These are phyloP conservation scores for Apocrypta bakeri DNA, from an alignment of 1,140 invertebrate genomes.

Conservation along the genomic window DNA sequence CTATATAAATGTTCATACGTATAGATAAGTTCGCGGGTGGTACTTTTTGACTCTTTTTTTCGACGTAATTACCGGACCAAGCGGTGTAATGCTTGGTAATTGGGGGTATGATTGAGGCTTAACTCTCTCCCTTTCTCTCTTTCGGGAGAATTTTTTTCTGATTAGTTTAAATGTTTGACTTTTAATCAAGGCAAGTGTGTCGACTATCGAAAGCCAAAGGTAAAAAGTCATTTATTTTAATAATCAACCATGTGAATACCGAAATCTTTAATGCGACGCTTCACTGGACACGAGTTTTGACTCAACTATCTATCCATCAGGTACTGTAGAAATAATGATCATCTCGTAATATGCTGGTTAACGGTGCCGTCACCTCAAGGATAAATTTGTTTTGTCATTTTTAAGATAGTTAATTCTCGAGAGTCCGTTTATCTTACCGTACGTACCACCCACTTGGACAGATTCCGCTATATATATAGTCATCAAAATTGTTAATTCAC, in stretches of 20 bases:
- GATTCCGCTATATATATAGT: no score
- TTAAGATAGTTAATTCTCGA: background rate
- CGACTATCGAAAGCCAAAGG: no score
- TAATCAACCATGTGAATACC: background rate
- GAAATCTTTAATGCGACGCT: background rate
- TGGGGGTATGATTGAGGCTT: background rate
- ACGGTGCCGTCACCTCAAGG: no score
- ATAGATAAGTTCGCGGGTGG: background rate
- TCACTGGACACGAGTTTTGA: background rate
- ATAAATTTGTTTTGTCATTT: background rate
- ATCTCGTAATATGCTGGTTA: no score
- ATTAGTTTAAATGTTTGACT: background rate
- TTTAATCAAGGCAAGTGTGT: background rate
- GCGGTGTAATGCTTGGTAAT: background rate
- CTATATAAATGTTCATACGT: no score
- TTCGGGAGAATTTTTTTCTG: background rate
- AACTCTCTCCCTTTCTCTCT: background rate
- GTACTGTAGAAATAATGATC: no score
- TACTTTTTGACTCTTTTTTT: background rate
- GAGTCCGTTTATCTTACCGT: no score
- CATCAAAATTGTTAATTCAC: no score
- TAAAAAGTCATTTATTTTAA: conserved; percentile 33
- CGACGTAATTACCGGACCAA: background rate
- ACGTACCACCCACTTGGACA: no score
- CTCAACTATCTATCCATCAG: background rate